phyloP scores from a whole-genome alignment of 2,113 vertebrate species.

The Cynoglossus semilaevis region DNA sequence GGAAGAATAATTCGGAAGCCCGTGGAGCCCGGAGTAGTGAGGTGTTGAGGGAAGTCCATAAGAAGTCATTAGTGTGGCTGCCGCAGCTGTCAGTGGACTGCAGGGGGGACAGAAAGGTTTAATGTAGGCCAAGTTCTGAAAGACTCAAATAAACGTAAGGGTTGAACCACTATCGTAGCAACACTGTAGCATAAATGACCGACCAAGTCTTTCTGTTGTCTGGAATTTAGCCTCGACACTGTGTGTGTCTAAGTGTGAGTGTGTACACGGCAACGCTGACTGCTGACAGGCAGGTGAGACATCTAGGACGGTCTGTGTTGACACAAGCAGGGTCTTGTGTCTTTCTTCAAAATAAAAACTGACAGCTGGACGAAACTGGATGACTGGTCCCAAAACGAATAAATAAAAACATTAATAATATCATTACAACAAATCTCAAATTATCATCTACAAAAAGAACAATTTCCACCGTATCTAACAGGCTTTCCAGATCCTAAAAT shows the following conservation, averaged over 20 bases:
- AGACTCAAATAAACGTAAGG: not conserved
- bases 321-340: conserved; percentile 50
- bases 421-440: no score
- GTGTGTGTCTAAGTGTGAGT: conserved; percentile 3
- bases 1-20: conserved; percentile 24
- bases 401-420: no score
- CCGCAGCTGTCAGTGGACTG: conserved; percentile 49
- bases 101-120: not conserved
- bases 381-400: no score
- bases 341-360: conserved; percentile 44
- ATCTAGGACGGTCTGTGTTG: conserved; percentile 42
- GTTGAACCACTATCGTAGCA: not conserved
- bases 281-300: conserved; percentile 65
- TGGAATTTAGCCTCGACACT: conserved; percentile 27
- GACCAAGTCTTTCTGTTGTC: conserved; percentile 1
- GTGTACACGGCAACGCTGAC: conserved; percentile 3
- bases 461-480: not conserved
- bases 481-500: not conserved
- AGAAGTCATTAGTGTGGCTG: conserved; percentile 53
- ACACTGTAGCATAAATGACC: not conserved
- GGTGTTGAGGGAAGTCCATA: conserved; percentile 46
- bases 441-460: not conserved
- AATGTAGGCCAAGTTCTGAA: conserved; percentile 2
- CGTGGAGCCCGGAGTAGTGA: conserved; percentile 42
- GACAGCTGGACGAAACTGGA: conserved; percentile 14